phyloP scores from a whole-genome alignment of 2,888 invertebrate genomes.

The Lepidocyrtoides sp. region DNA sequence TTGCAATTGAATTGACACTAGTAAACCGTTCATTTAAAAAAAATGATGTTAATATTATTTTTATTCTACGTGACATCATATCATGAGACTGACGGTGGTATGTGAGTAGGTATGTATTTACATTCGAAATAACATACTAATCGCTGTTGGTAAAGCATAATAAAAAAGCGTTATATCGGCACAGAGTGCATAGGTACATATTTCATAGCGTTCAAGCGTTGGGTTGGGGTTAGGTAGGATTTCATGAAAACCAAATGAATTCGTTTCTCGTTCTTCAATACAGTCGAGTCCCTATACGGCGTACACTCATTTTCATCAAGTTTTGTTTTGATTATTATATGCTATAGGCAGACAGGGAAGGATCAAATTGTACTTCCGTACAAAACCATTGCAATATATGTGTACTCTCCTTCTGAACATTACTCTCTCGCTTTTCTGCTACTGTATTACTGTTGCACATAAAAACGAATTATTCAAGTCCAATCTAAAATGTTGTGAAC shows the following conservation, averaged over 20 bases:
- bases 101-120: no score
- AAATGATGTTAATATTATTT: background rate
- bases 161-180: no score
- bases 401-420: no score
- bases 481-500: background rate
- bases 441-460: background rate
- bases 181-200: background rate
- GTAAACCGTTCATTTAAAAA: no score
- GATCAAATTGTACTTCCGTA: slow-evolving; percentile 45
- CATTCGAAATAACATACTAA: no score
- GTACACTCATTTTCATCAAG: slow-evolving; percentile 19
- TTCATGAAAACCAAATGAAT: slow-evolving; percentile 5
- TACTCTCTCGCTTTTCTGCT: no score
- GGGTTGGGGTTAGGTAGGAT: background rate
- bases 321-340: slow-evolving; percentile 38
- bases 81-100: no score
- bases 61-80: no score
- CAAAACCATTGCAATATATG: no score
- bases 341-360: slow-evolving; percentile 4
- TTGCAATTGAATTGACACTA: no score
- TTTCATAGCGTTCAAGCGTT: background rate
- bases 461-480: no score
- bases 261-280: background rate
- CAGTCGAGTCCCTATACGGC: background rate
- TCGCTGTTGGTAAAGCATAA: no score